Evolutionary conservation across 2,113 vertebrate species (phyloP).

Genomic region (Prochilodus magdalenae): DNA sequence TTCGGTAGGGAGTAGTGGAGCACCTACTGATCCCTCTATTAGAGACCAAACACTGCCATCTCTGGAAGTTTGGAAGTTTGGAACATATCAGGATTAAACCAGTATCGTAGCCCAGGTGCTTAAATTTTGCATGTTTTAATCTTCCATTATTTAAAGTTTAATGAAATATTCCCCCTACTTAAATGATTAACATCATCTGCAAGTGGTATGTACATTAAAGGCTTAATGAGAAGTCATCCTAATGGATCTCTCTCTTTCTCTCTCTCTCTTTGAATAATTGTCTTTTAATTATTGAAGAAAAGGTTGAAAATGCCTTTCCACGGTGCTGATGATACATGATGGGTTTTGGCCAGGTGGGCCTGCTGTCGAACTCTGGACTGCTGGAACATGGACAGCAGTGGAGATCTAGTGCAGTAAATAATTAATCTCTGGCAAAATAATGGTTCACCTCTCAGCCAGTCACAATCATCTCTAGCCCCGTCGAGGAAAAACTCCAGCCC

Average conservation of each 20-base stretch:
- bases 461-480: no score
- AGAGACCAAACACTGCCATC: not conserved
- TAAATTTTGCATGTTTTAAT: slow-evolving; percentile 48
- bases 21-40: no score
- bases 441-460: no score
- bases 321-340: not conserved
- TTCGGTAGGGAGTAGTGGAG: no score
- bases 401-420: not conserved
- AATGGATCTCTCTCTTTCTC: not conserved
- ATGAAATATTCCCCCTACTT: slow-evolving; percentile 28
- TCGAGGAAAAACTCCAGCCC: no score
- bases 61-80: slow-evolving; percentile 11
- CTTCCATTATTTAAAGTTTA: slow-evolving; percentile 48
- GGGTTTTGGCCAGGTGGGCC: not conserved
- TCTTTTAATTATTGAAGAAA: slow-evolving; percentile 51
- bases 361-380: not conserved
- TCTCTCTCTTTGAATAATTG: slow-evolving; percentile 19
- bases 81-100: slow-evolving; percentile 19
- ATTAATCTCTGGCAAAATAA: no score
- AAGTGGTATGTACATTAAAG: slow-evolving; percentile 43
- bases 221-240: slow-evolving; percentile 32
- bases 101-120: not conserved
- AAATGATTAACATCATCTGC: slow-evolving; percentile 27
- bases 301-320: slow-evolving; percentile 4
- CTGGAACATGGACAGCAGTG: not conserved